Percentiles rank a stretch among this genome's conserved stretches.
Conservation (phyloP, 2,113 vertebrate species). For the Eudyptes chrysolophus region DNA sequence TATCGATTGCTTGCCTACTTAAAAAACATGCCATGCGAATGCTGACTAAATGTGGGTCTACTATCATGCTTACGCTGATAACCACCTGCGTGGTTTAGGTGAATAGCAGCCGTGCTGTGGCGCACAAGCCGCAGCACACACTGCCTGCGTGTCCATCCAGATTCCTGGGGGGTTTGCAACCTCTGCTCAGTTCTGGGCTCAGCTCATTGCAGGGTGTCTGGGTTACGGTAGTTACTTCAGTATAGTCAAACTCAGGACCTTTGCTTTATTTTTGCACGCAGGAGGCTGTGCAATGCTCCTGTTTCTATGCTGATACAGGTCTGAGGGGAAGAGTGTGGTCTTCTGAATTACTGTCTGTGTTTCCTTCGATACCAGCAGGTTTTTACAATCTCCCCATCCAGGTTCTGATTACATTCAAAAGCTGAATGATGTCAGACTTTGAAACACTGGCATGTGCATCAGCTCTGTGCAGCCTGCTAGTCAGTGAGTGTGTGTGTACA, state of each 20-base stretch:
- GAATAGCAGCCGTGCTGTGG: neutral
- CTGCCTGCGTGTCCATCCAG: fast-evolving
- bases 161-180: neutral
- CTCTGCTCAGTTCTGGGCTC: neutral
- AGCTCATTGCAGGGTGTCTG: neutral
- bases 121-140: neutral
- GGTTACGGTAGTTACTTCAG: neutral
- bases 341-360: neutral
- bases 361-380: neutral
- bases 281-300: neutral
- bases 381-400: neutral
- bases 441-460: neutral
- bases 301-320: neutral
- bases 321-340: neutral
- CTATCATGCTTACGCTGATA: neutral
- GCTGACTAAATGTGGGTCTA: neutral
- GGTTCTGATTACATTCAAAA: neutral
- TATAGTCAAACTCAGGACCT: neutral
- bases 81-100: neutral
- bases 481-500: neutral
- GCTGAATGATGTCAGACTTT: neutral
- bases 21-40: neutral
- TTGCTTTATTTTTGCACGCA: neutral
- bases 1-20: neutral
- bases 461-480: neutral